Percentiles rank a stretch among this genome's conserved stretches.
Evolutionary conservation across 2,113 vertebrate species (phyloP).

Genomic region (Halichoeres trimaculatus): DNA sequence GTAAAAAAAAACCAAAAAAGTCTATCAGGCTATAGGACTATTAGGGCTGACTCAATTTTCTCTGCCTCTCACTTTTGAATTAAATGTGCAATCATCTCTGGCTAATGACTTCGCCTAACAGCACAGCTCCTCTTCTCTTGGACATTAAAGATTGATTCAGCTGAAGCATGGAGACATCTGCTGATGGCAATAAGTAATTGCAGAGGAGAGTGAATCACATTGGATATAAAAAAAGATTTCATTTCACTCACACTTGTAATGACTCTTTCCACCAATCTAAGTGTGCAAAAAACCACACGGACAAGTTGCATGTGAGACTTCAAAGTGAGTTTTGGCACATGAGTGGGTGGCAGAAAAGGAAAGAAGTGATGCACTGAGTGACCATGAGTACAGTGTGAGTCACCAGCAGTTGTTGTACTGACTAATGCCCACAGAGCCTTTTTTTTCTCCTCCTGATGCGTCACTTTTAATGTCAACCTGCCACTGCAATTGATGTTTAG

Average conservation of each 20-base stretch:
- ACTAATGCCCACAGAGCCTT: slow-evolving; percentile 57
- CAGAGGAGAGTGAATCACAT: slow-evolving; percentile 1
- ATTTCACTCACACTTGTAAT: not conserved
- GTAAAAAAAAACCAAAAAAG: slow-evolving; percentile 3
- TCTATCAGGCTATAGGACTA: slow-evolving; percentile 24
- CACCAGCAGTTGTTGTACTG: slow-evolving; percentile 55
- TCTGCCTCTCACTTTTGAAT: slow-evolving; percentile 37
- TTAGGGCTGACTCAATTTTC: slow-evolving; percentile 35
- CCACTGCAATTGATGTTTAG: slow-evolving; percentile 35
- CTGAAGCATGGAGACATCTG: slow-evolving; percentile 52
- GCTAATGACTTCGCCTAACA: slow-evolving; percentile 33
- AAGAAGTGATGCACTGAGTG: slow-evolving; percentile 29
- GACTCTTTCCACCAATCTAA: not conserved
- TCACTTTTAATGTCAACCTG: slow-evolving; percentile 61
- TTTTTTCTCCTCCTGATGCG: slow-evolving; percentile 46
- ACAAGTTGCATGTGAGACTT: slow-evolving; percentile 21
- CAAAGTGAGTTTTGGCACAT: not conserved
- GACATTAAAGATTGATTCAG: not conserved
- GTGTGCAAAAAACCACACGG: not conserved
- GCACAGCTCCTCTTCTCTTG: not conserved
- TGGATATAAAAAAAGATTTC: not conserved
- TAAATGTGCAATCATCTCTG: slow-evolving; percentile 49
- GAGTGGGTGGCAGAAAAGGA: slow-evolving; percentile 50
- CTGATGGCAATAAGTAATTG: slow-evolving; percentile 48
- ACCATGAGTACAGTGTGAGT: slow-evolving; percentile 67